Conservation (phyloP, 92 coral and sea anemone species). For the Phenganax subtilis region DNA sequence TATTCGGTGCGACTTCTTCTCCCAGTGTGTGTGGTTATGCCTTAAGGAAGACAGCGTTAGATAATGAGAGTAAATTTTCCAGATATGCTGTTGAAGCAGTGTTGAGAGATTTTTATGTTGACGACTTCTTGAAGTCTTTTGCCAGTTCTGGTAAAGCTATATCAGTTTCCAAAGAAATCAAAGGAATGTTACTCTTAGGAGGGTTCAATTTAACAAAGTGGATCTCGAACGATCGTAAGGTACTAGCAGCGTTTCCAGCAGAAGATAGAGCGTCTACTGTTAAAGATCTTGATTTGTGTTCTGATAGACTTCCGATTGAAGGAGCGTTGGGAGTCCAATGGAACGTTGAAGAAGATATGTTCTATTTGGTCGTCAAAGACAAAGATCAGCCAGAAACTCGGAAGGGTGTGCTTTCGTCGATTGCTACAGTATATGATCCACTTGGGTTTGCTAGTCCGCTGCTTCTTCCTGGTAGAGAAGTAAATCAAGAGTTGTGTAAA, state of each 20-base stretch:
- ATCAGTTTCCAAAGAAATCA: conserved; percentile 3
- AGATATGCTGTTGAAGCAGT: conserved; percentile 24
- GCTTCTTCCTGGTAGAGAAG: conserved; percentile 58
- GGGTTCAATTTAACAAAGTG: conserved; percentile 64
- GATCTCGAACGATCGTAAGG: conserved; percentile 50
- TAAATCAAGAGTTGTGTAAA: conserved; percentile 58
- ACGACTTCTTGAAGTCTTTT: conserved; percentile 38
- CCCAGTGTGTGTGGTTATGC: too few species aligned
- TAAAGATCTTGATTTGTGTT: conserved; percentile 45
- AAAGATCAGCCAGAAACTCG: conserved; percentile 53
- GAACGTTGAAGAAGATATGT: conserved; percentile 51
- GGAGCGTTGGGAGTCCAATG: conserved; percentile 58
- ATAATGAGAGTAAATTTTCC: conserved; percentile 8
- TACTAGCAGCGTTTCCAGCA: conserved; percentile 54
- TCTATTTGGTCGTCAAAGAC: conserved; percentile 31
- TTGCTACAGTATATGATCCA: conserved; percentile 59
- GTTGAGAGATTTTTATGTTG: conserved; percentile 37
- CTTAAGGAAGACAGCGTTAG: conserved; percentile 17
- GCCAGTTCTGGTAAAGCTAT: neutral
- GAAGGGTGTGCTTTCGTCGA: conserved; percentile 55
- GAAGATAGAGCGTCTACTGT: conserved; percentile 41
- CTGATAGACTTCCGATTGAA: conserved; percentile 49
- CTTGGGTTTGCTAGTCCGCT: conserved; percentile 57
- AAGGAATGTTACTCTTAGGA: conserved; percentile 41
- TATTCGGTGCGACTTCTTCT: neutral